Percentiles rank a stretch among this genome's conserved stretches.
Conservation (phyloP, 2,113 vertebrate species). For the Panthera tigris region DNA sequence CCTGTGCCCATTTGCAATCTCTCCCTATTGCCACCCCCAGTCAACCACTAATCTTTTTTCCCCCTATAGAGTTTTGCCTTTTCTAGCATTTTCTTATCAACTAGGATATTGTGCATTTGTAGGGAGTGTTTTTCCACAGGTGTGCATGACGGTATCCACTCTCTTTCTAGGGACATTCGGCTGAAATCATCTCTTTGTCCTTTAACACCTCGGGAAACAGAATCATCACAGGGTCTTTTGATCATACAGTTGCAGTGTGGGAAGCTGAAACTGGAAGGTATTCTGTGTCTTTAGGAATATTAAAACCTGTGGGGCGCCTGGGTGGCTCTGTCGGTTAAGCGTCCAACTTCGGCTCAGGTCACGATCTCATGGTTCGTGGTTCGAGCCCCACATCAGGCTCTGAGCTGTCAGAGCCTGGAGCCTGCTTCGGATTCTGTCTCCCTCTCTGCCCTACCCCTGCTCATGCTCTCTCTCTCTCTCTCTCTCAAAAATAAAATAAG, state of each 20-base stretch:
- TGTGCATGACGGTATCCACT: fast-evolving
- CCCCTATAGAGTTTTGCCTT: not conserved
- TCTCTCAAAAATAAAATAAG: no score
- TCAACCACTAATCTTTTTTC: no score
- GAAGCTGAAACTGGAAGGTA: constrained; percentile 94
- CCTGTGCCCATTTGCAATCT: not conserved
- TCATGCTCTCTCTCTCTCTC: no score
- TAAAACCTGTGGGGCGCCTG: not conserved
- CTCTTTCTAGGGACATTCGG: constrained; percentile 91
- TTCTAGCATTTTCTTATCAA: not conserved
- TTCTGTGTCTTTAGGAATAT: not conserved
- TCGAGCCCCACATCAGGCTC: no score
- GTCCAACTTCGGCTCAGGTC: no score
- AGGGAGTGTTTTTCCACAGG: not conserved
- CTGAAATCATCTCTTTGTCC: constrained; percentile 92
- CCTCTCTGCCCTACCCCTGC: no score
- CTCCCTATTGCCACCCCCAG: no score
- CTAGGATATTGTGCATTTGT: not conserved
- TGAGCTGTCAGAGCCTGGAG: no score
- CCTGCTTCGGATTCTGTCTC: no score
- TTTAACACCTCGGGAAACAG: constrained; percentile 93
- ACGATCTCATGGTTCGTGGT: no score
- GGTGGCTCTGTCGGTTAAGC: no score
- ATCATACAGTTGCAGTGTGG: constrained; percentile 93
- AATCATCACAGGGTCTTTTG: constrained; percentile 95